Evolutionary conservation across 2,888 invertebrate genomes (phyloP), one percentile per base, ranked within the genome.

Genomic region (Abscondita cerata): DNA sequence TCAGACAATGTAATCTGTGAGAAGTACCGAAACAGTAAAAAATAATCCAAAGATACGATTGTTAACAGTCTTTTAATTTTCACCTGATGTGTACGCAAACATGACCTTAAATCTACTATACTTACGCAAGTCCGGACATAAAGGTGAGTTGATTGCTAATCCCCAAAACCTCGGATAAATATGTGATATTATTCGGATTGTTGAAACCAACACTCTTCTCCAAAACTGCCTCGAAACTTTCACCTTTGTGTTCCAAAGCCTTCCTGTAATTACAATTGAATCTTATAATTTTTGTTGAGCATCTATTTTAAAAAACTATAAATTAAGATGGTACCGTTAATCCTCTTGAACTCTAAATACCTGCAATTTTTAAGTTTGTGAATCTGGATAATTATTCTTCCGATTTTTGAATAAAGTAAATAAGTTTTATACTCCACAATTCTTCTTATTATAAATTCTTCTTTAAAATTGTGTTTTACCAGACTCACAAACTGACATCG

Each of bases 171-270:
- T 88, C 87, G 73, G 89, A 89, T 71, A 95, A 87, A 83, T 89
- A 89, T 81, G 90, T 89, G 80, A 91, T 88, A 86, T 90, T 91
- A 86, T 92, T 92, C 68, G 94, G 93, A 85, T 95, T 95, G 86
- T 90, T 89, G 86, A 93, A 93, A 78, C 92, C 92, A 74, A 91
- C 86, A 77, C 91, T 91, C 83, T 89, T 89, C 83, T 88, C 88
- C 82, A 95, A 85, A 79, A 92, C 88, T 73, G 88, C 88, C 83
- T 92, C 92, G 85, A 89, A 93, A 77, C 85, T 87, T 81, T 89
- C 88, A 76, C 89, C 89, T 81, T 89, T 89, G 86, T 88, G 88
- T 83, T 91, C 91, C 85, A 89, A 84, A 68, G 90, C 89, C 85
- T 89, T 89, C 85, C 92, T 91, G 84, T 72, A 81, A 80, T 69